Evolutionary conservation across 2,888 invertebrate species (phyloP), one percentile per base, ranked within the genome.

Genomic region (Hedya salicella): DNA sequence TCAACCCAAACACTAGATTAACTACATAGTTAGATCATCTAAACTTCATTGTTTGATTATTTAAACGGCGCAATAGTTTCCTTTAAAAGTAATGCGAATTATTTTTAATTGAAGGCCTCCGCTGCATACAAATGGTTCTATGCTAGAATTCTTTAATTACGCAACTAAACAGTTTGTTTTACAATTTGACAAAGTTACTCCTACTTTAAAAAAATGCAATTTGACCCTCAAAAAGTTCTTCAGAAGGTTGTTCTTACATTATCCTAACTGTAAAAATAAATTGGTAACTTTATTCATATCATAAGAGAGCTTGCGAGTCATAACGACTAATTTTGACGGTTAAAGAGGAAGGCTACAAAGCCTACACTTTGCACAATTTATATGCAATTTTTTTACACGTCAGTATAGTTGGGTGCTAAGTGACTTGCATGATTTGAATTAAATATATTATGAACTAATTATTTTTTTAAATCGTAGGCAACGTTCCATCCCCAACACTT

Each of bases 141-240:
- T 36, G 36, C 36, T 11, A 6, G 36, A 36, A 36, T 36, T 36
- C 36, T 9, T 36, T 36, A 36, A 11, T 9, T 36, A 36, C 36
- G 36, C 25, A 49, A 49, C 48, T n/a, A 9, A 2, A 25, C 25
- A 25, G 48, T 49, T 49, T 49, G 25, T 49, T 49, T 49, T 49
- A 25, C 25, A 25, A 25, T n/a, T 25, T 49, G 48, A 49, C 48
- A 49, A 36, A 2, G 36, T 36, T 36, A 36, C 36, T 11, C 2
- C 11, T 36, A 9, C 36, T 36, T 49, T 25, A 49, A 25, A 25
- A 46, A 46, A 14, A n/a, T n/a, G 2, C 14, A n/a, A 21, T 19
- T 48, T 17, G 19, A 25, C 13, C 25, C 48, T 14, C 13, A 2
- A 48, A 25, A 2, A 49, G 25, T 49, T 25, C 11, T 0, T 25